Percentiles rank a stretch among this genome's conserved stretches.
Evolutionary conservation across 2,888 invertebrate species (phyloP).

Genomic region (Cepaea hortensis): DNA sequence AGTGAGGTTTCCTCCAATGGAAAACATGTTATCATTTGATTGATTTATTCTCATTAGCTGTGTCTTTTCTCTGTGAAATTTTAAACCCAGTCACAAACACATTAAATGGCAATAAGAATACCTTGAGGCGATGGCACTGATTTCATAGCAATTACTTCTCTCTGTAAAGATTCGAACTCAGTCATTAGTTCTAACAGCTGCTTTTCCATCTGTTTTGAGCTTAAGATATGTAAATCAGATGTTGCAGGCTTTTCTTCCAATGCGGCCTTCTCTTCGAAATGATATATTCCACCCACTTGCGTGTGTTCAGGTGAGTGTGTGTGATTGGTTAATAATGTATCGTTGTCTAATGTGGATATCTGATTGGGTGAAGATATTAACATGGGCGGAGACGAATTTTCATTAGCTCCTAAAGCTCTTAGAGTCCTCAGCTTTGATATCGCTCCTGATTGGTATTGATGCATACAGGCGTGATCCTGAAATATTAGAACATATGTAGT

Average conservation of each 20-base stretch:
- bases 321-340: too few relatives aligned
- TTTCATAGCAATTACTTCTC: slow-evolving; percentile 23
- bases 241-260: too few relatives aligned
- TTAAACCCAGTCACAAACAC: too few relatives aligned
- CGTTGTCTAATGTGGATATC: background rate
- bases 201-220: slow-evolving; percentile 1
- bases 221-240: background rate
- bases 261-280: too few relatives aligned
- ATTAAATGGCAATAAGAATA: background rate
- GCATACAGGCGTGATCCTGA: background rate
- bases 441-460: too few relatives aligned
- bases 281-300: too few relatives aligned
- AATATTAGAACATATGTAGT: background rate
- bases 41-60: too few relatives aligned
- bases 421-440: background rate
- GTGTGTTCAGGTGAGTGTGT: too few relatives aligned
- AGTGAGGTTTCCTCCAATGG: too few relatives aligned
- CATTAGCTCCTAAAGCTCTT: background rate
- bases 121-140: background rate
- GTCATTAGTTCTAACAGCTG: slow-evolving; percentile 16
- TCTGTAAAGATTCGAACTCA: slow-evolving; percentile 24
- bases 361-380: background rate
- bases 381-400: background rate
- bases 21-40: too few relatives aligned
- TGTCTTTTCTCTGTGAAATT: too few relatives aligned